Percentiles rank a stretch among this genome's conserved stretches.
phyloP scores from a whole-genome alignment of 2,888 invertebrate genomes.

The Agonopterix heracliana region DNA sequence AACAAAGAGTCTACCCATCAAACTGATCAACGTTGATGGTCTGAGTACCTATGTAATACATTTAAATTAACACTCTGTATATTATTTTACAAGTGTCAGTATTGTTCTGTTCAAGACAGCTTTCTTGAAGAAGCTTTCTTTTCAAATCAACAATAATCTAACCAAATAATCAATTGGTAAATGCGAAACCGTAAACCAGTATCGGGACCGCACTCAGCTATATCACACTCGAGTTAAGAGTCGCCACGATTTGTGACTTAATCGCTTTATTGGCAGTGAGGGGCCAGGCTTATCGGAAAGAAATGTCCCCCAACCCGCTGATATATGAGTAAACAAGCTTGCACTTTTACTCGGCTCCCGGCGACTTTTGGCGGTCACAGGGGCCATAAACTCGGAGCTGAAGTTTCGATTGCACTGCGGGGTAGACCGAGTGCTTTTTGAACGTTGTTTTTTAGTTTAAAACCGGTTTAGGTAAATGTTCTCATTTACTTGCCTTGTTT shows the following conservation, averaged over 20 bases:
- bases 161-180: too few relatives aligned
- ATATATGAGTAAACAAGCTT: slow-evolving; percentile 73
- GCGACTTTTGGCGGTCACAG: slow-evolving; percentile 68
- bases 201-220: slow-evolving; percentile 16
- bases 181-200: background rate
- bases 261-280: slow-evolving; percentile 75
- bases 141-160: too few relatives aligned
- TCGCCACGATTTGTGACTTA: slow-evolving; percentile 72
- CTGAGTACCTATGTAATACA: too few relatives aligned
- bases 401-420: slow-evolving; percentile 62
- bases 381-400: slow-evolving; percentile 62
- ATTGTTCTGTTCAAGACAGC: too few relatives aligned
- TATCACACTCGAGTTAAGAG: slow-evolving; percentile 32
- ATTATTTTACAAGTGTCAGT: too few relatives aligned
- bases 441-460: slow-evolving; percentile 42
- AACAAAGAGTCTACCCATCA: too few relatives aligned
- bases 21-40: too few relatives aligned
- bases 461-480: slow-evolving; percentile 28
- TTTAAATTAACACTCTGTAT: too few relatives aligned
- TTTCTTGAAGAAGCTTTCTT: too few relatives aligned
- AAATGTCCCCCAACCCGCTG: slow-evolving; percentile 57
- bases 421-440: slow-evolving; percentile 38
- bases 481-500: slow-evolving; percentile 54
- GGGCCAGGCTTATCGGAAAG: slow-evolving; percentile 70
- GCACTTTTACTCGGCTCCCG: slow-evolving; percentile 58